phyloP scores from a whole-genome alignment of 2,888 invertebrate species.

The Sericinus montela region DNA sequence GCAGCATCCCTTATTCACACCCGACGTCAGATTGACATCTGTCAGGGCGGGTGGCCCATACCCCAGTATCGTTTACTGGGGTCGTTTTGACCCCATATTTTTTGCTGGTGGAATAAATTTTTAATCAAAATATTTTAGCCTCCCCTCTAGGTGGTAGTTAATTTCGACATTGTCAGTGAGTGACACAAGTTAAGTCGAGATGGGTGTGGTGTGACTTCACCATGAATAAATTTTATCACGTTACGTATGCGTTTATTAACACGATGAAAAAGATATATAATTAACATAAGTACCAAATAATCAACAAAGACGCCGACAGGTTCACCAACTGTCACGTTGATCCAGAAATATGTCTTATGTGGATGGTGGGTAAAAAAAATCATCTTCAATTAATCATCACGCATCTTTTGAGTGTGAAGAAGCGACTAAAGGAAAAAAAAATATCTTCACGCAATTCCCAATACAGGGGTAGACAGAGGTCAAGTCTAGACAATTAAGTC shows the following conservation, averaged over 20 bases:
- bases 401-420: too few species aligned
- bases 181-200: slow-evolving; percentile 58
- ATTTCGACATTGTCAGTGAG: slow-evolving; percentile 60
- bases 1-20: slow-evolving; percentile 43
- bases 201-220: slow-evolving; percentile 42
- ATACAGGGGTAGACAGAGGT: too few species aligned
- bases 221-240: slow-evolving; percentile 34
- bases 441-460: too few species aligned
- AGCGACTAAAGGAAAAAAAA: too few species aligned
- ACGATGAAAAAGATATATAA: slow-evolving; percentile 1
- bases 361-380: too few species aligned
- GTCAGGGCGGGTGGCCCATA: slow-evolving; percentile 43
- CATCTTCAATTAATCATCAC: too few species aligned
- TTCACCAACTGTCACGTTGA: too few species aligned
- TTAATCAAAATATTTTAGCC: slow-evolving; percentile 74
- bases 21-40: slow-evolving; percentile 63
- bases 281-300: too few species aligned
- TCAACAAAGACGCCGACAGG: too few species aligned
- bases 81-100: slow-evolving; percentile 48
- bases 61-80: slow-evolving; percentile 30
- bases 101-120: slow-evolving; percentile 65
- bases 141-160: slow-evolving; percentile 51
- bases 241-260: slow-evolving; percentile 7
- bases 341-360: too few species aligned
- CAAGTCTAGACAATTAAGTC: too few species aligned